phyloP scores from a whole-genome alignment of 2,888 invertebrate species.

The Osmoderma eremita region DNA sequence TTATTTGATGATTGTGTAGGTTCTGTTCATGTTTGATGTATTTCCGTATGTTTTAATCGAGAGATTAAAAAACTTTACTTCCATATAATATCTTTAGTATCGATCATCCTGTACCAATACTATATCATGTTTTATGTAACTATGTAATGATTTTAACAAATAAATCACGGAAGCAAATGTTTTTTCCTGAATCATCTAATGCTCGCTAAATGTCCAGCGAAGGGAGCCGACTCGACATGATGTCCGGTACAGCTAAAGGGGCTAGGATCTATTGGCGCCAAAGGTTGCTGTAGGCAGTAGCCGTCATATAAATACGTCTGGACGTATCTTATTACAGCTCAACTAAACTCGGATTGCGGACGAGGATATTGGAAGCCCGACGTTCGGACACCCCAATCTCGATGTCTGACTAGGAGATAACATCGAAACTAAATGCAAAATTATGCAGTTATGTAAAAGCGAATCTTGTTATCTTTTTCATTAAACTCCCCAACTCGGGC shows the following conservation, averaged over 20 bases:
- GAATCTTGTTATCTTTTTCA: slow-evolving; percentile 43
- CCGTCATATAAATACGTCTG: slow-evolving; percentile 39
- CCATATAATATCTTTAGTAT: too few relatives aligned
- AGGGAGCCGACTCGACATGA: background rate
- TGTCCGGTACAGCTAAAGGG: slow-evolving; percentile 2
- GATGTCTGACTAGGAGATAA: slow-evolving; percentile 18
- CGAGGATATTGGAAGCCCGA: background rate
- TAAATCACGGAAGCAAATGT: too few relatives aligned
- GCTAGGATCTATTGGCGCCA: slow-evolving; percentile 34
- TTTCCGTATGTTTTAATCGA: too few relatives aligned
- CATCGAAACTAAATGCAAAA: slow-evolving; percentile 40
- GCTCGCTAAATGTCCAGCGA: slow-evolving; percentile 22
- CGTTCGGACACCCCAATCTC: slow-evolving; percentile 16
- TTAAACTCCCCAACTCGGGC: slow-evolving; percentile 36
- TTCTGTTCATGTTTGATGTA: too few relatives aligned
- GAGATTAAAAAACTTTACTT: too few relatives aligned
- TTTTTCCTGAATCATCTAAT: slow-evolving; percentile 1
- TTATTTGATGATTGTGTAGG: too few relatives aligned
- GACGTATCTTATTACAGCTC: slow-evolving; percentile 41
- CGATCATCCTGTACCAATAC: too few relatives aligned
- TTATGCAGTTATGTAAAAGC: slow-evolving; percentile 38
- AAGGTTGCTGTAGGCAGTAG: slow-evolving; percentile 20
- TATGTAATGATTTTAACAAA: too few relatives aligned
- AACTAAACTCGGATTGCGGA: slow-evolving; percentile 11
- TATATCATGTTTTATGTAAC: too few relatives aligned